Evolutionary conservation across 2,797 vertebrate species (phyloP), one percentile per base, ranked within the genome.

Genomic region (Xerus rutilus): DNA sequence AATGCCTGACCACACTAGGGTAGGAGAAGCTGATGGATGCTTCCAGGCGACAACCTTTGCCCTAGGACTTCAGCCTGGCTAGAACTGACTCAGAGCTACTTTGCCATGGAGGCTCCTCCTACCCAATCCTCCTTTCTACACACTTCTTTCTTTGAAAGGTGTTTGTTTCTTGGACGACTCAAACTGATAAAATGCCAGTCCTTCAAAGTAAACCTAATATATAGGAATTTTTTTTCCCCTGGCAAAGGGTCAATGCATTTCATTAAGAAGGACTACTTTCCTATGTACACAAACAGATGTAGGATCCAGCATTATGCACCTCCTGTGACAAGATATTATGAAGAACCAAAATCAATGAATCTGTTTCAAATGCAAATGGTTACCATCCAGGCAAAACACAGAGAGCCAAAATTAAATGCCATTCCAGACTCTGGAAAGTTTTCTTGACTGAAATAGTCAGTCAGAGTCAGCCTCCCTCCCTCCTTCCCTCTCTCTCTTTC

Each of bases 321-420:
- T 94, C 70, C 72, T 67, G 15, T 23, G 86, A 89, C 13, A 83
- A 94, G 76, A 43, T 76, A 85, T 49, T 76, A 67, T 2, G 7
- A 94, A 93, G 7, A 89, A 45, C 52, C 90, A 76, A 86, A 65
- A 96, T 95, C 94, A 95, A 95, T 93, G 91, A 83, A 96, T 96
- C 95, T 95, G 86, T 91, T 96, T 95, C 95, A 93, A 92, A 96
- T 77, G 83, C 91, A 95, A 81, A 95, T 84, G 92, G 93, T 92
- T 67, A 15, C 21, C 28, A 21, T 84, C 91, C 83, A 94, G 83
- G 74, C 14, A 89, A 83, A 93, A 93, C 43, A 79, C 0, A 0
- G 15, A 65, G 59, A 94, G 91, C 78, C 92, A 88, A 92, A 83
- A 73, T 89, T 35, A 95, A 92, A 94, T 69, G 87, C 57, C 82